Evolutionary conservation across 1,140 invertebrate species (phyloP).

Genomic region (Calephelis virginiensis): DNA sequence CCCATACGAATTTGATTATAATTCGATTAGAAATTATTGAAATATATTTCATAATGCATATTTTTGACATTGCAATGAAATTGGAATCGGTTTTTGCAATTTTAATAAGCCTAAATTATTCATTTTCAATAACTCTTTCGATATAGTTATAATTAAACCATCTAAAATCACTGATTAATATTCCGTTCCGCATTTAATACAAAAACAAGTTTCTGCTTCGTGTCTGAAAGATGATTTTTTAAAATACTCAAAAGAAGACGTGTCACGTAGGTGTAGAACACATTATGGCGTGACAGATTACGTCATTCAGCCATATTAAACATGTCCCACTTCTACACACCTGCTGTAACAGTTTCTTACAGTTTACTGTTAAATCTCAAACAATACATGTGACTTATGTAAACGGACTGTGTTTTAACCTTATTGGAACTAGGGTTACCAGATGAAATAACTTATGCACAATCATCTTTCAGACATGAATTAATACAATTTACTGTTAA

Average conservation of each 20-base stretch:
- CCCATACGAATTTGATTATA: too few relatives aligned
- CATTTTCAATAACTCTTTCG: too few relatives aligned
- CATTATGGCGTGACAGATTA: conserved; percentile 5
- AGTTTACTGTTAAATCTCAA: neutral
- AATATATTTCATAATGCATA: too few relatives aligned
- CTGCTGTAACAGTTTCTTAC: conserved; percentile 9
- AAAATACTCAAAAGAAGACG: neutral
- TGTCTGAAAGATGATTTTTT: neutral
- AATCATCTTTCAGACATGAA: too few relatives aligned
- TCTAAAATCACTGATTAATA: neutral
- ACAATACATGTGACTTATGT: conserved; percentile 7
- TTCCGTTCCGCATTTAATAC: conserved; percentile 1
- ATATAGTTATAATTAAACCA: too few relatives aligned
- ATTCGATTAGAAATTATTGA: too few relatives aligned
- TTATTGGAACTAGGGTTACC: neutral
- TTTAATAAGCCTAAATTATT: too few relatives aligned
- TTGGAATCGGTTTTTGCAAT: too few relatives aligned
- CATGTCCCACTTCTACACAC: conserved; percentile 10
- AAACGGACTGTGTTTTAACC: neutral
- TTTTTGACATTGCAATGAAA: too few relatives aligned
- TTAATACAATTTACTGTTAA: neutral
- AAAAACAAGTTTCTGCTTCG: neutral
- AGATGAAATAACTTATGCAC: too few relatives aligned
- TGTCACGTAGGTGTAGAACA: neutral
- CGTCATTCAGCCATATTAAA: neutral